Evolutionary conservation across 2,113 vertebrate species (phyloP).

Genomic region (Phainopepla nitens): DNA sequence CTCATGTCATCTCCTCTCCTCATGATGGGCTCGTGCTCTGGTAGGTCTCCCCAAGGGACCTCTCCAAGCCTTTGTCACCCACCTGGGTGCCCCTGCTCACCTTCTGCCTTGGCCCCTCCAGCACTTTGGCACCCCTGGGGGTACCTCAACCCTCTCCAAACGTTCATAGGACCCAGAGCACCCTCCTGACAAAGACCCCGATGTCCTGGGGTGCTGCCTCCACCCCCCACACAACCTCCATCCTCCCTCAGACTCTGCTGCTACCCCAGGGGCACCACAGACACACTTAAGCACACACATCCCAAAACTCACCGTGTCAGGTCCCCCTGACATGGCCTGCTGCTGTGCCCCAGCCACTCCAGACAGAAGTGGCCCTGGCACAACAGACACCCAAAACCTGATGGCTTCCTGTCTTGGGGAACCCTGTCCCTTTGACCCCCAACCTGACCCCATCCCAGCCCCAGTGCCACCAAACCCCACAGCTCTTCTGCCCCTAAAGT

Average conservation of each 20-base stretch:
- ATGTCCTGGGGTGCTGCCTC: not conserved
- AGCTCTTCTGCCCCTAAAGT: not conserved
- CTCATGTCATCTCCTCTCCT: not conserved
- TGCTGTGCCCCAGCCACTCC: not conserved
- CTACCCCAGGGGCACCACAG: not conserved
- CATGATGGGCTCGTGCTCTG: accelerated
- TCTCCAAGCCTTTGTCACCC: not conserved
- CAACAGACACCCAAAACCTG: not conserved
- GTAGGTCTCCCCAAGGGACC: not conserved
- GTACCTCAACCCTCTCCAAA: not conserved
- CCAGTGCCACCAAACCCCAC: not conserved
- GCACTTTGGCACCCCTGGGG: not conserved
- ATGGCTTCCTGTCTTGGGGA: not conserved
- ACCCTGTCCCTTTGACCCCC: not conserved
- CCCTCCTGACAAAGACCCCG: not conserved
- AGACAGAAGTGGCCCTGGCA: accelerated
- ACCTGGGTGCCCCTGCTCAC: not conserved
- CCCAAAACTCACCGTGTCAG: not conserved
- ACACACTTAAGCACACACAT: accelerated
- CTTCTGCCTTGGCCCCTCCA: not conserved
- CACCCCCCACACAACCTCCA: not conserved
- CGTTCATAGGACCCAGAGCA: too few relatives aligned
- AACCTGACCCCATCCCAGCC: not conserved
- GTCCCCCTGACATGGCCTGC: not conserved
- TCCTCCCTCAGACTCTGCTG: not conserved